Percentiles rank a stretch among this genome's conserved stretches.
Conservation (phyloP, 2,113 vertebrate genomes). For the Myanophis thanlyinensis region DNA sequence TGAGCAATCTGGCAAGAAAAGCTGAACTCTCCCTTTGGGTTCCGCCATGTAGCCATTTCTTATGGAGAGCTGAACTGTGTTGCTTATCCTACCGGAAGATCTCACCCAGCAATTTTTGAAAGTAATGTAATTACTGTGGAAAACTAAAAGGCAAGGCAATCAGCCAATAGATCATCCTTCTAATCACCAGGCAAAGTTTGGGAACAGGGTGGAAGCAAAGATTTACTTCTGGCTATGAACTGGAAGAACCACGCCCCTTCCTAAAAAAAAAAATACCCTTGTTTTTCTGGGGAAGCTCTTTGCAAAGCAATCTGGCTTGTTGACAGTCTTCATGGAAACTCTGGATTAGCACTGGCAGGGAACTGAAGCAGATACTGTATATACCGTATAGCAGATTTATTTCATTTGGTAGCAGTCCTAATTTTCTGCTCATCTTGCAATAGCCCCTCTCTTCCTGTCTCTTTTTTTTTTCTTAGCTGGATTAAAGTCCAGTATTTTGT, state of each 20-base stretch:
- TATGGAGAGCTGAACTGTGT: background rate
- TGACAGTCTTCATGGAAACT: background rate
- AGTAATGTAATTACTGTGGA: background rate
- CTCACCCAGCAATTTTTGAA: background rate
- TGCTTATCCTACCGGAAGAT: background rate
- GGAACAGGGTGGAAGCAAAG: background rate
- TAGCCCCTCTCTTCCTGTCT: background rate
- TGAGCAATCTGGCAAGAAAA: background rate
- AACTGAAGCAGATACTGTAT: background rate
- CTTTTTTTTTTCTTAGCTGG: background rate
- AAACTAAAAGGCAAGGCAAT: background rate
- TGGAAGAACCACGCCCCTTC: background rate
- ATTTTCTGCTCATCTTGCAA: background rate
- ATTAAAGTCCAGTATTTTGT: background rate
- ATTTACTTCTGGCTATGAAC: background rate
- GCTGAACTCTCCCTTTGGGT: background rate
- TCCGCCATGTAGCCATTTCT: background rate
- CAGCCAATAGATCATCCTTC: background rate
- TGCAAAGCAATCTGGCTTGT: background rate
- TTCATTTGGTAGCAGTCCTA: background rate
- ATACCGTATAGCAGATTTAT: background rate
- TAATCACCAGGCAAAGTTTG: background rate
- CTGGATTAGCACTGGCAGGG: background rate
- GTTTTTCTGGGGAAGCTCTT: background rate
- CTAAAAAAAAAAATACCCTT: background rate